Conservation (phyloP, 2,888 invertebrate genomes). For the Trisateles emortualis region DNA sequence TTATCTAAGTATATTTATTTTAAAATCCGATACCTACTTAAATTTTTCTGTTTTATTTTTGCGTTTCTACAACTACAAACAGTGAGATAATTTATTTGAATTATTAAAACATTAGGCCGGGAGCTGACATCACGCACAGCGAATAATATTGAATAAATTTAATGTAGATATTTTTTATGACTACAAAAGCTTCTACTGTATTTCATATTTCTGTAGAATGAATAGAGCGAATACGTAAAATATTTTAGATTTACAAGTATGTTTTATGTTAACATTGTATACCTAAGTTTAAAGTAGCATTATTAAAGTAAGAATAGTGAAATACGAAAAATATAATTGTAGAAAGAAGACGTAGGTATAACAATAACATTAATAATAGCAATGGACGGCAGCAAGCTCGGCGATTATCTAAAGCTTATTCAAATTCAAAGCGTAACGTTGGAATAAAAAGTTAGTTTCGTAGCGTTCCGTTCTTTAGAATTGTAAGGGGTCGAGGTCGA, state of each 20-base stretch:
- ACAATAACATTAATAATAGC: slow-evolving; percentile 55
- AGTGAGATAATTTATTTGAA: slow-evolving; percentile 38
- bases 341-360: slow-evolving; percentile 41
- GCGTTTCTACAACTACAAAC: slow-evolving; percentile 41
- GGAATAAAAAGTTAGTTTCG: slow-evolving; percentile 25
- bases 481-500: slow-evolving; percentile 20
- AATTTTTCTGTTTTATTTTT: slow-evolving; percentile 16
- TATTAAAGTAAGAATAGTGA: slow-evolving; percentile 27
- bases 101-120: slow-evolving; percentile 32
- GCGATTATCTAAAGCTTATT: slow-evolving; percentile 54
- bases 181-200: slow-evolving; percentile 29
- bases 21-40: slow-evolving; percentile 21
- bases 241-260: slow-evolving; percentile 18
- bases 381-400: slow-evolving; percentile 81
- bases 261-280: slow-evolving; percentile 29
- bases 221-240: slow-evolving; percentile 24
- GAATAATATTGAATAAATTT: slow-evolving; percentile 12
- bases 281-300: slow-evolving; percentile 32
- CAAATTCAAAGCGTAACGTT: slow-evolving; percentile 39
- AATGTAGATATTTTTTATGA: slow-evolving; percentile 18
- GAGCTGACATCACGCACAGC: slow-evolving; percentile 22
- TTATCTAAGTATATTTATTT: neutral
- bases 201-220: slow-evolving; percentile 16
- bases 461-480: slow-evolving; percentile 20
- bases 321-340: slow-evolving; percentile 42